Evolutionary conservation across 2,797 vertebrate genomes (phyloP).

Genomic region (Graptemys geographica): DNA sequence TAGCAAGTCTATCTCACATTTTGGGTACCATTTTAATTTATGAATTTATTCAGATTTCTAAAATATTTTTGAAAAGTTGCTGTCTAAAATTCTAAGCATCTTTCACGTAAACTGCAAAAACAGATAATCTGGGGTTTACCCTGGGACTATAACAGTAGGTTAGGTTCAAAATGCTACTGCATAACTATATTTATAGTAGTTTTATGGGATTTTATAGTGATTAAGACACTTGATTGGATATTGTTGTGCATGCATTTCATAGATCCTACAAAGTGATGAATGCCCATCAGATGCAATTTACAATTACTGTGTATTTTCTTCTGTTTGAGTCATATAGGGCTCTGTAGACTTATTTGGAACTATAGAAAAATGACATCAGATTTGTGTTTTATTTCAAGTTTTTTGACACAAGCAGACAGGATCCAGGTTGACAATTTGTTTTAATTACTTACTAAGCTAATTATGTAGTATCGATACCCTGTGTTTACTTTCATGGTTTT

Average conservation of each 20-base stretch:
- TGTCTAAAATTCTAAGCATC: neutral
- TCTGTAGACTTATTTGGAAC: constrained; percentile 5
- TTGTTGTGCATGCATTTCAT: constrained; percentile 18
- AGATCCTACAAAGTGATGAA: neutral
- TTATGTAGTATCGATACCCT: neutral
- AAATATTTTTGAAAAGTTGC: neutral
- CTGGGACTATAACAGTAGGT: accelerated
- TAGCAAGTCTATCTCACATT: neutral
- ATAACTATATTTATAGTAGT: neutral
- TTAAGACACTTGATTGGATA: constrained; percentile 37
- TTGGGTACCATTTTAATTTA: neutral
- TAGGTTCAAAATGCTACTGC: neutral
- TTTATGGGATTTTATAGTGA: neutral
- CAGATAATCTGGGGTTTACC: neutral
- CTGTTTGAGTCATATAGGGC: neutral
- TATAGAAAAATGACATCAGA: neutral
- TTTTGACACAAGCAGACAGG: neutral
- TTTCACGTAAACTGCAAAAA: neutral
- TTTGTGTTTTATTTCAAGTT: neutral
- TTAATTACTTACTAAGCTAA: constrained; percentile 38
- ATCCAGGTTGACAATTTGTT: neutral
- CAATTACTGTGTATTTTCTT: constrained; percentile 1
- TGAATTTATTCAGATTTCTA: neutral
- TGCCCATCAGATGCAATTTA: neutral
- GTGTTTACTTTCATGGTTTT: constrained; percentile 17